A percentile compares a stretch with the other conserved stretches of the same genome.
Conservation (phyloP, 2,797 vertebrate species). For the Artibeus lituratus region DNA sequence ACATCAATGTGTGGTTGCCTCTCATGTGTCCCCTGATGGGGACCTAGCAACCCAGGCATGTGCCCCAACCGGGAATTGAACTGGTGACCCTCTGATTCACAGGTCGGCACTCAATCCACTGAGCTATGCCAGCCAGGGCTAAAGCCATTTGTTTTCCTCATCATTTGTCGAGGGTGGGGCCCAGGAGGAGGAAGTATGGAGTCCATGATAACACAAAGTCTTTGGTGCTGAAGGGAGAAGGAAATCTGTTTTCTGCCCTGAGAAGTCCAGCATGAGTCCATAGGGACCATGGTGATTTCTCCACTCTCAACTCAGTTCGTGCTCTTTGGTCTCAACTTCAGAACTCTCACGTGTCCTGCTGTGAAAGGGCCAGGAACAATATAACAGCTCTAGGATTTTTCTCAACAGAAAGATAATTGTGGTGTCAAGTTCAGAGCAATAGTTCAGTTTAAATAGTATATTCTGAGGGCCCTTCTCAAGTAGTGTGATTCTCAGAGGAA, state of each 20-base stretch:
- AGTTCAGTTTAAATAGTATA: conserved; percentile 51
- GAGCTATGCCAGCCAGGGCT: too few relatives aligned
- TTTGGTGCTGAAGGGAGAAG: conserved; percentile 33
- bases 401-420: conserved; percentile 67
- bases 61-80: too few relatives aligned
- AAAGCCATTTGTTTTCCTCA: conserved; percentile 11
- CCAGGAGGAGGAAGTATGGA: conserved; percentile 25
- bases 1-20: too few relatives aligned
- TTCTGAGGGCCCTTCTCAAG: conserved; percentile 55
- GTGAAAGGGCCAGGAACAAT: conserved; percentile 60
- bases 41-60: too few relatives aligned
- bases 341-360: conserved; percentile 46
- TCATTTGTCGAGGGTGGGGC: not conserved
- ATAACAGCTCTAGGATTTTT: conserved; percentile 56
- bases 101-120: too few relatives aligned
- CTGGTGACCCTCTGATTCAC: too few relatives aligned
- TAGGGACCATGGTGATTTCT: conserved; percentile 54
- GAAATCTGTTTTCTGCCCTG: conserved; percentile 60
- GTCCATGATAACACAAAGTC: conserved; percentile 46
- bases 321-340: conserved; percentile 67
- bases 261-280: conserved; percentile 35
- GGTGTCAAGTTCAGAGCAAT: conserved; percentile 54
- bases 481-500: conserved; percentile 68
- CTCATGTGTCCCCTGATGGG: too few relatives aligned
- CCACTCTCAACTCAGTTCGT: conserved; percentile 47